phyloP scores from a whole-genome alignment of 2,888 invertebrate genomes.

The Synergus laeviventris region DNA sequence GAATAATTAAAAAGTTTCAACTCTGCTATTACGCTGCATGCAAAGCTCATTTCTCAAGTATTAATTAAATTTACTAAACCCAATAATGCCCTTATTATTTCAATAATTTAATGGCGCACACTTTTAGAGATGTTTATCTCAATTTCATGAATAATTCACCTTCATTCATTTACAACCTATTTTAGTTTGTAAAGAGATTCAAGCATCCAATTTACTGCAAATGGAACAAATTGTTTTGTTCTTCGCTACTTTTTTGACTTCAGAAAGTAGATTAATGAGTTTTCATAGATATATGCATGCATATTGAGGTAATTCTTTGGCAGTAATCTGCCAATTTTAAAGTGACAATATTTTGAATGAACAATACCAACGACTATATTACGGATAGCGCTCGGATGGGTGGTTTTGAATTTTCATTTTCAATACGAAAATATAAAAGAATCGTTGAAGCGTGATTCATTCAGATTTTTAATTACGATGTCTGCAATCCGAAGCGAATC shows the following conservation, averaged over 20 bases:
- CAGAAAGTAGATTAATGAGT: not conserved
- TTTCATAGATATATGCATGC: not conserved
- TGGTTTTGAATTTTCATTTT: not conserved
- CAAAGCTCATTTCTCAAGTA: slow-evolving; percentile 8
- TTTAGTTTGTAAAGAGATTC: not conserved
- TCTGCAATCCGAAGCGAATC: not conserved
- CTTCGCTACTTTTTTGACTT: not conserved
- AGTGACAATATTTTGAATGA: too few relatives aligned
- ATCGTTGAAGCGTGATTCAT: not conserved
- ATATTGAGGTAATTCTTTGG: too few relatives aligned
- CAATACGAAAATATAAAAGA: not conserved
- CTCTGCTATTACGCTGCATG: slow-evolving; percentile 52
- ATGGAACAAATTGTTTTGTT: not conserved
- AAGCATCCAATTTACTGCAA: not conserved
- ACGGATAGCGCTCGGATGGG: too few relatives aligned
- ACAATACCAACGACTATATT: too few relatives aligned
- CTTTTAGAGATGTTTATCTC: not conserved
- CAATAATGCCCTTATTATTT: slow-evolving; percentile 28
- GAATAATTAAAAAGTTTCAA: slow-evolving; percentile 57
- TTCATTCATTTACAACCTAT: not conserved
- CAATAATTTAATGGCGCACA: not conserved
- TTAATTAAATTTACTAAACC: slow-evolving; percentile 11
- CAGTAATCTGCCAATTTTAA: too few relatives aligned
- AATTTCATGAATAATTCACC: slow-evolving; percentile 10
- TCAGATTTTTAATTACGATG: not conserved